These are phyloP conservation scores for Vireo griseus DNA, from an alignment of 2,797 vertebrate genomes.

Conservation along the genomic window DNA sequence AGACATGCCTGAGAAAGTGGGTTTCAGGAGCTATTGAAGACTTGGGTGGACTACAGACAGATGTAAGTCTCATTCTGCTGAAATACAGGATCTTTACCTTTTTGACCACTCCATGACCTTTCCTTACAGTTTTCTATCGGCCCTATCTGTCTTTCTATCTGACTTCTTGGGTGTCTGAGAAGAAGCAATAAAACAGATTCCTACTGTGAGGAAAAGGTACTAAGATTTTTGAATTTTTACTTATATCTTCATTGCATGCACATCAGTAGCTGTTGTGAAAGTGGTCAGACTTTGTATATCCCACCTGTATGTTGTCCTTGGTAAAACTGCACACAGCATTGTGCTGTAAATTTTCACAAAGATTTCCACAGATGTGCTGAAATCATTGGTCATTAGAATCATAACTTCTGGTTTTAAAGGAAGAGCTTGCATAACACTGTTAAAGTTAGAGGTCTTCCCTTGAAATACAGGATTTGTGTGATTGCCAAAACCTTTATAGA, in stretches of 20 bases:
- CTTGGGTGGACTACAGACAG: not conserved
- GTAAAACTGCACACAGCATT: not conserved
- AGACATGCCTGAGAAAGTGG: not conserved
- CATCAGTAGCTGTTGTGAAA: not conserved
- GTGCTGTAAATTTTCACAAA: not conserved
- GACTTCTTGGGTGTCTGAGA: not conserved
- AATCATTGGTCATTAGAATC: not conserved
- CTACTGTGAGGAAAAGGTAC: not conserved
- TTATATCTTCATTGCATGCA: rapidly evolving
- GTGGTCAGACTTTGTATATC: not conserved
- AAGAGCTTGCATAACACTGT: not conserved
- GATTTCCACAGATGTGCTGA: not conserved
- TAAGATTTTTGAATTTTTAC: not conserved
- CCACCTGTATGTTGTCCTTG: not conserved
- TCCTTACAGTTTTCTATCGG: not conserved
- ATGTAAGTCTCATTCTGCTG: not conserved
- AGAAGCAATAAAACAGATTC: not conserved
- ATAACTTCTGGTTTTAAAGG: not conserved
- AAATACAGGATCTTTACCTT: not conserved
- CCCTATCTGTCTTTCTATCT: too few species aligned
- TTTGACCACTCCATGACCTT: not conserved
- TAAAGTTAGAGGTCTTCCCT: not conserved
- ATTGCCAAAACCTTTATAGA: not conserved
- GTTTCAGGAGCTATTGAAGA: not conserved
- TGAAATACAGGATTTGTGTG: not conserved